Evolutionary conservation across 2,797 vertebrate species (phyloP), one percentile per base, ranked within the genome.

Genomic region (Aphelocoma californica): DNA sequence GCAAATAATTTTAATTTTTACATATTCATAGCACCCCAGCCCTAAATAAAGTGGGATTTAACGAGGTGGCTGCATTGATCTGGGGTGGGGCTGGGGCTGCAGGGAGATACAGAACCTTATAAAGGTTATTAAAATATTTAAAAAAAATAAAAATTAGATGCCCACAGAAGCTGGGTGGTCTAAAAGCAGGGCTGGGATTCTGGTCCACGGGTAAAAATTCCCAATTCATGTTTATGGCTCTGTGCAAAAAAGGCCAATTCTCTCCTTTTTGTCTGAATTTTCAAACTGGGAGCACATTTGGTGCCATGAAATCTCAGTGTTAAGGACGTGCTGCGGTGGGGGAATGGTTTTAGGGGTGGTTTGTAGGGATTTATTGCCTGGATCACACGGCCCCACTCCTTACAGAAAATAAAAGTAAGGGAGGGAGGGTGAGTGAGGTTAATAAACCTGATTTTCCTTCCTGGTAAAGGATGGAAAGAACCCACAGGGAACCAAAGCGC

Each of bases 81-180:
- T 50, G 0, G 6, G 71, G 86, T 23, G 69, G 83, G 84, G 61
- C 75, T 60, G 23, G 65, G 77, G 88, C 78, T 93, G 64, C 45
- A 91, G 86, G 90, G 81, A 93, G 79, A 86, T 67, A 83, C 18
- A 89, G 85, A 96, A 85, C 58, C 85, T 81, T 57, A 24, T 38
- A 86, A 93, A 96, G 18, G 62, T 91, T 94, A 90, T 65, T 95
- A 61, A 93, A 90, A 26, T 23, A 14, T 14, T 24, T 42, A 4
- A 42, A 25, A 48, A 48, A 25, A 25, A 48, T 8, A 75, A 65
- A 81, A 94, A 91, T 74, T 13, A 77, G 90, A 67, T 80, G 44
- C 74, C 34, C 60, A 32, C 28, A 88, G 70, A 82, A 94, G 83
- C 65, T 95, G 97, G 96, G 97, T 97, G 97, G 97, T 96, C 93